phyloP scores from a whole-genome alignment of 2,797 vertebrate genomes.

The Cichlasoma orientale region DNA sequence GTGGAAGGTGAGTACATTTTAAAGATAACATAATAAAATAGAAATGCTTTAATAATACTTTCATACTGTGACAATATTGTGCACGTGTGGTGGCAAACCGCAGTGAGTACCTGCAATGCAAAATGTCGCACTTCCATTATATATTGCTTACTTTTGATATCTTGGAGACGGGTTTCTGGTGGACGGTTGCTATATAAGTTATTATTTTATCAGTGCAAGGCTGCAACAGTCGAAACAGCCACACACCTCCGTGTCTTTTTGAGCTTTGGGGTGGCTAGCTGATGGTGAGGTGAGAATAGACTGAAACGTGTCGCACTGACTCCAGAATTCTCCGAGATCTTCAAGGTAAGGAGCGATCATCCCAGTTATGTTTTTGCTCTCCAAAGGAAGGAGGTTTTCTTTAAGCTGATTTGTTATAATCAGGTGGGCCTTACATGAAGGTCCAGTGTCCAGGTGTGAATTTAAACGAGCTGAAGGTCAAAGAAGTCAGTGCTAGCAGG shows the following conservation, averaged over 20 bases:
- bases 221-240: conserved; percentile 6
- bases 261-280: neutral
- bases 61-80: conserved; percentile 12
- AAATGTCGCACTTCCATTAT: conserved; percentile 4
- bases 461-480: conserved; percentile 20
- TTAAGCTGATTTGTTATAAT: conserved; percentile 9
- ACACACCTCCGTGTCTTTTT: neutral
- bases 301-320: neutral
- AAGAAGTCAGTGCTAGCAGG: conserved; percentile 20
- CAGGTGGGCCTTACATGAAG: neutral
- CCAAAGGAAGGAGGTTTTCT: neutral
- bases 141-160: neutral
- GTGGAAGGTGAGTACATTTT: neutral
- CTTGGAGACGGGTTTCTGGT: neutral
- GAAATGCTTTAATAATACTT: conserved; percentile 2
- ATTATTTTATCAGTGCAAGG: neutral
- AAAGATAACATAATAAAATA: conserved; percentile 9
- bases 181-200: neutral
- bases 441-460: neutral
- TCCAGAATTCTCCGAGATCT: neutral
- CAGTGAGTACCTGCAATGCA: conserved; percentile 10
- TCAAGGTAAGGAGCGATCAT: neutral
- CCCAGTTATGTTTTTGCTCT: conserved; percentile 29
- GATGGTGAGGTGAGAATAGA: conserved; percentile 1
- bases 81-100: neutral